Evolutionary conservation across 2,797 vertebrate genomes (phyloP).

Genomic region (Ctenosaura bakeri): DNA sequence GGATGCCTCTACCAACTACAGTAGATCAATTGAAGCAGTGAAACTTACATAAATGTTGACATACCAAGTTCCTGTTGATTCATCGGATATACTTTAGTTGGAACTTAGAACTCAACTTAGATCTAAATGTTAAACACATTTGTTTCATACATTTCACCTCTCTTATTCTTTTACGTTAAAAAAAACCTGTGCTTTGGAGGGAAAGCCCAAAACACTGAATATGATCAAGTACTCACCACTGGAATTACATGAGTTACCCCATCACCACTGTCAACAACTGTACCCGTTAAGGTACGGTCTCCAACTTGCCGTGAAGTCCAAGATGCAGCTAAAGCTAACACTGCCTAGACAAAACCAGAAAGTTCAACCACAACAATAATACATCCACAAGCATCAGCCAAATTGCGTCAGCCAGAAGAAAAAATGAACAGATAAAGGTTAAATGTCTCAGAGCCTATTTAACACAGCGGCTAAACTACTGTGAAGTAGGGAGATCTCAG

Average conservation of each 20-base stretch:
- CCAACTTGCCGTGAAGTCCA: slow-evolving; percentile 84
- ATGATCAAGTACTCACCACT: slow-evolving; percentile 74
- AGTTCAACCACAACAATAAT: too few relatives aligned
- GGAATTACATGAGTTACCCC: slow-evolving; percentile 84
- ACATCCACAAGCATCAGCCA: not conserved
- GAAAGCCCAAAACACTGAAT: not conserved
- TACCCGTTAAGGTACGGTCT: slow-evolving; percentile 82
- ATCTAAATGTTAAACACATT: not conserved
- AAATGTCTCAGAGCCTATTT: not conserved
- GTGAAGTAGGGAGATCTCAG: not conserved
- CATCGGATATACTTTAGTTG: too few relatives aligned
- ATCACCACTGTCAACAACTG: slow-evolving; percentile 83
- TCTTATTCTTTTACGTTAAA: not conserved
- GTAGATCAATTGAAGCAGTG: too few relatives aligned
- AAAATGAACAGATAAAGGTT: not conserved
- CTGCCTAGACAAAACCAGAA: slow-evolving; percentile 71
- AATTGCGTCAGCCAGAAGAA: not conserved
- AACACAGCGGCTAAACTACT: not conserved
- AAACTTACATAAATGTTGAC: too few relatives aligned
- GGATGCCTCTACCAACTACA: too few relatives aligned
- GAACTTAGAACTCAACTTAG: too few relatives aligned
- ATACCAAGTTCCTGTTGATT: too few relatives aligned
- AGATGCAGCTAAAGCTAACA: slow-evolving; percentile 82
- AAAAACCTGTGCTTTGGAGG: not conserved
- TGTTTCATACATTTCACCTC: not conserved